Base-by-base conservation (phyloP, 2,888 invertebrate species). In the Odontothrips loti region DNA sequence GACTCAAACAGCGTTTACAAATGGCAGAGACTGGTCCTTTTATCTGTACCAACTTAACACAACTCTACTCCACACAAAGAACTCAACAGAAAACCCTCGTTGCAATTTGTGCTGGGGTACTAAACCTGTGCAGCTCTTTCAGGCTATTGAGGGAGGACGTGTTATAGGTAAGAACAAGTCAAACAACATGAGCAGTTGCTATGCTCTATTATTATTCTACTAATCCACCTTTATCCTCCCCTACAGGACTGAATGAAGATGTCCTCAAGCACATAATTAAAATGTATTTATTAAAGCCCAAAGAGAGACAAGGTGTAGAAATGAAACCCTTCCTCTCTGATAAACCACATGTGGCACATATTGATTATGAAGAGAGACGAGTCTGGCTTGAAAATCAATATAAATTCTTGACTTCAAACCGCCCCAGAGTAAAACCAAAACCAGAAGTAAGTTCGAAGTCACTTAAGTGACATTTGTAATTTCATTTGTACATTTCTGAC, bases 11-110 rank as follows among this genome's bases (percentile, higher is more conserved):
- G 89, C 97, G 20, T 90, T 98, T 68, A 96, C 97, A 0, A 94
- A 99, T 88, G 98, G 99, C 0, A 91, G 94, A 84, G 86, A 90
- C 6, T 97, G 95, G 92, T 94, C 94, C 0, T 94, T 98, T 84
- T 95, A 93, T 86, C 91, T 93, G 20, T 99, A 98, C 86, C 99
- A 99, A 87, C 88, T 99, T 82, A 99, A 99, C 86, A 98, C 97
- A 0, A 89, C 92, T 75, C 85, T 90, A 29, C 87, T 94, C 84
- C 91, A 94, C 84, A 88, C 90, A 47, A 90, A 92, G 84, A 86
- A 91, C 84, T 87, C 90, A n/a, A 87, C 89, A 68, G 89, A 89
- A 23, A 95, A 95, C 87, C 90, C 90, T 0, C 91, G 91, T 84
- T 89, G 91, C 80, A 97, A 97, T 86, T 86, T 96, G 63, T 95